Base-by-base conservation (phyloP, 2,888 invertebrate genomes). In the Melanotus villosus region DNA sequence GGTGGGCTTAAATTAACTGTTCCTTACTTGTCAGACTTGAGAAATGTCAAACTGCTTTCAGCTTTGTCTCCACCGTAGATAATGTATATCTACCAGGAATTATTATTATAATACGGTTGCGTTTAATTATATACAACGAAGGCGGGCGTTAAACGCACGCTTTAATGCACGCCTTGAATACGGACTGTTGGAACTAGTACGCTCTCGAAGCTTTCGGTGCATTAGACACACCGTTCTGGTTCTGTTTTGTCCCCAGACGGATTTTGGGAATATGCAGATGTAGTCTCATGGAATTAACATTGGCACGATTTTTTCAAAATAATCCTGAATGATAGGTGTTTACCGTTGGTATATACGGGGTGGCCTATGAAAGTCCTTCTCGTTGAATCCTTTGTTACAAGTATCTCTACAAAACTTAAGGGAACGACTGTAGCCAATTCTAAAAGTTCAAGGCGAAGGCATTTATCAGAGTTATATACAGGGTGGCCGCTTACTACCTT, bases 31-130 rank as follows among this genome's bases (percentile, higher is more conserved):
- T 57, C 54, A 62, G 62, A 63, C 62, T 63, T 64, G 57, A 63
- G 60, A 50, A 68, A 68, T 57, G 68, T 57, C 68, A 68, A 68
- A 56, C 68, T 68, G 52, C 59, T 60, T 66, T 59, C 30, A 34
- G 62, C 68, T 68, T 68, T 68, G 62, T 62, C 63, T 68, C 43
- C 36, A 21, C 54, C 62, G 45, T 41, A 38, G 64, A 54, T 62
- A 50, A 59, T 65, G n/a, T n/a, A 58, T 50, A 65, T 66, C 59
- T 60, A 43, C 52, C 16, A 23, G 32, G 62, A 62, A 68, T 67
- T 68, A 68, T 65, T 65, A 45, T 67, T 52, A 67, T 62, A 60
- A 50, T 52, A 52, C 63, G 36, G 38, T 52, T 21, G 41, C 43
- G 56, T 56, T 47, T 56, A 64, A 64, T 64, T 43, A 43, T 54